Evolutionary conservation across 1,140 invertebrate genomes (phyloP), one percentile per base, ranked within the genome.

Genomic region (Drosophila bipectinata): DNA sequence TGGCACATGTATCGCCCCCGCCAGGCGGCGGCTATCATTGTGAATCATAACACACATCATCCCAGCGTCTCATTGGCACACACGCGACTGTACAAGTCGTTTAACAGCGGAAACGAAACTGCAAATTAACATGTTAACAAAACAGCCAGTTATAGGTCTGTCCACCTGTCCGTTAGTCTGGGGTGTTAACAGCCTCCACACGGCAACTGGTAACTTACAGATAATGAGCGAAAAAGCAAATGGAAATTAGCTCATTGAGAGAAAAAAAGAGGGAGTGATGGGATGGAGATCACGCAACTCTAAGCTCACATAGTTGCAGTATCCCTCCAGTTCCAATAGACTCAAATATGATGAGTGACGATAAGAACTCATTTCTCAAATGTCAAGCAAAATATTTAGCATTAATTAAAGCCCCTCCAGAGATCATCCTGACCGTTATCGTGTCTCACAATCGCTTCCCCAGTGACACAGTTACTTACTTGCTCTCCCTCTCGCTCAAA

Each of bases 81-180:
- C 80, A 85, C 67, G 81, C 81, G 56, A 84, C 55, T 61, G 61
- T 41, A 68, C 74, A 72, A 68, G 61, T 67, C 54, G 15, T 37
- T 47, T 75, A 75, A 32, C 39, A 37, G 58, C 49, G 77, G 64
- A 69, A 83, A 77, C 75, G 59, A 74, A 85, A 77, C 77, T 72
- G 49, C 77, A 82, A 85, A 85, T 87, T 87, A 85, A 67, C 82
- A 85, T 85, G 78, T 85, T 87, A 78, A 82, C 82, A 87, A 78
- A 85, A 75, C 71, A 72, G 58, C 69, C 71, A 79, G 79, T 79
- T 83, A 83, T 59, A 10, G 34, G 26, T 12, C 55, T 4, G 56
- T 6, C 34, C 55, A 6, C 32, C 12, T 39, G 39, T 47, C 37
- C 32, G 44, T 39, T 15, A 14, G 14, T 54, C 30, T 58, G 61